These are phyloP conservation scores for Harlomillsia oculata DNA, from an alignment of 1,140 invertebrate genomes.

Conservation along the genomic window DNA sequence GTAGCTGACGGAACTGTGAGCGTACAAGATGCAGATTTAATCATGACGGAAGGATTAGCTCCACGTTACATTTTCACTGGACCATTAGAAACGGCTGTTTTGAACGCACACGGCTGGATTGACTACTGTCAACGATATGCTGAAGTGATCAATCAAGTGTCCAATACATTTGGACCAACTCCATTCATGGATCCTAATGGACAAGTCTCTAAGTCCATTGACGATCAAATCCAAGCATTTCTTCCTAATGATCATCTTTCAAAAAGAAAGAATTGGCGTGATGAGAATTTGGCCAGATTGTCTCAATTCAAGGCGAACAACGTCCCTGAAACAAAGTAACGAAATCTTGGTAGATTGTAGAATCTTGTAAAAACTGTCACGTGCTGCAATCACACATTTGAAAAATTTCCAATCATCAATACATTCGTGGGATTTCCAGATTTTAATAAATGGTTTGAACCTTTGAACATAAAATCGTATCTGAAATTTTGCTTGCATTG, in stretches of 20 bases:
- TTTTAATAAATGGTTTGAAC: no score
- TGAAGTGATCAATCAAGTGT: slow-evolving; percentile 66
- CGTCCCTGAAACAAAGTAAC: no score
- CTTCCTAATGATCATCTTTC: slow-evolving; percentile 66
- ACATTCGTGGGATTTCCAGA: no score
- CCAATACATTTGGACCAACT: slow-evolving; percentile 60
- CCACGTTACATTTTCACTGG: slow-evolving; percentile 91
- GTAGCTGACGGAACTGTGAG: slow-evolving; percentile 72
- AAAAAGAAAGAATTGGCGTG: slow-evolving; percentile 68
- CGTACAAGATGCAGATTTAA: slow-evolving; percentile 81
- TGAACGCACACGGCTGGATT: slow-evolving; percentile 79
- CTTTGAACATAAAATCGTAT: no score
- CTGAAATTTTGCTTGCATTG: no score
- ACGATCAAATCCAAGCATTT: slow-evolving; percentile 56
- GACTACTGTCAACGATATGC: slow-evolving; percentile 65
- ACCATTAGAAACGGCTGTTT: slow-evolving; percentile 82
- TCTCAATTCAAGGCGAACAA: slow-evolving; percentile 70
- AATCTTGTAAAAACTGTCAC: no score
- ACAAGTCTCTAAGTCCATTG: slow-evolving; percentile 40
- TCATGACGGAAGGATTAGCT: slow-evolving; percentile 91
- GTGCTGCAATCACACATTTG: no score
- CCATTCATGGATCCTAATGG: slow-evolving; percentile 68
- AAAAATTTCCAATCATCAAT: no score
- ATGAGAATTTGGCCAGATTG: slow-evolving; percentile 68
- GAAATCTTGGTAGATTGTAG: no score